Conservation (phyloP, 2,113 vertebrate genomes). For the Corydoras maculifer region DNA sequence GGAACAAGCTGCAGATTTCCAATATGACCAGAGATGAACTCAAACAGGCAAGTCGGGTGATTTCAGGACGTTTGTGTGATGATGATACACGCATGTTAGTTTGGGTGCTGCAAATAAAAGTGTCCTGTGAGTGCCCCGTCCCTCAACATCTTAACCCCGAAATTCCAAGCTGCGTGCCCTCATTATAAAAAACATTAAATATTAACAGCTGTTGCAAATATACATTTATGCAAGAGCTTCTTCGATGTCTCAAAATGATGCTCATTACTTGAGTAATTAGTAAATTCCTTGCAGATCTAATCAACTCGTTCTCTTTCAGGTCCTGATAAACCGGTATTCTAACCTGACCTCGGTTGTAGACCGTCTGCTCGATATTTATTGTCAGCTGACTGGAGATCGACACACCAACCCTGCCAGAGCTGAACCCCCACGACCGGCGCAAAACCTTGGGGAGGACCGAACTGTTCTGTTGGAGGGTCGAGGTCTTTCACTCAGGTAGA, state of each 20-base stretch:
- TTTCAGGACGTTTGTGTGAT: background rate
- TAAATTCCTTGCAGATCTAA: background rate
- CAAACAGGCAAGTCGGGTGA: conserved; percentile 71
- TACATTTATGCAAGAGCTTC: no score
- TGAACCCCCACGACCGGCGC: conserved; percentile 34
- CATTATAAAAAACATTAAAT: no score
- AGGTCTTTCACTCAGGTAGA: conserved; percentile 82
- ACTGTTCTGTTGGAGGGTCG: conserved; percentile 74
- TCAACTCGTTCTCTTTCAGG: conserved; percentile 54
- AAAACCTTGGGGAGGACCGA: conserved; percentile 57
- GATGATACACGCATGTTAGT: no score
- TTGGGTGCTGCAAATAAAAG: no score
- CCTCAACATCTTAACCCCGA: no score
- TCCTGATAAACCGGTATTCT: conserved; percentile 73
- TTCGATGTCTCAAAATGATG: background rate
- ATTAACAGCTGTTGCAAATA: no score
- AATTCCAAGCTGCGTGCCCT: no score
- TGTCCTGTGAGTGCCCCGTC: no score
- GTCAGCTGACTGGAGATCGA: conserved; percentile 78
- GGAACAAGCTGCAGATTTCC: conserved; percentile 83
- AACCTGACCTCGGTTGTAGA: conserved; percentile 68
- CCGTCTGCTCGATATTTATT: conserved; percentile 85
- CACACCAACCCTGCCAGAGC: conserved; percentile 50
- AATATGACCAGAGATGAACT: conserved; percentile 83
- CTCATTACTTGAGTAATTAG: no score